These are phyloP conservation scores for Tricholaema leucomelas DNA, from an alignment of 2,113 vertebrate genomes.

Conservation along the genomic window DNA sequence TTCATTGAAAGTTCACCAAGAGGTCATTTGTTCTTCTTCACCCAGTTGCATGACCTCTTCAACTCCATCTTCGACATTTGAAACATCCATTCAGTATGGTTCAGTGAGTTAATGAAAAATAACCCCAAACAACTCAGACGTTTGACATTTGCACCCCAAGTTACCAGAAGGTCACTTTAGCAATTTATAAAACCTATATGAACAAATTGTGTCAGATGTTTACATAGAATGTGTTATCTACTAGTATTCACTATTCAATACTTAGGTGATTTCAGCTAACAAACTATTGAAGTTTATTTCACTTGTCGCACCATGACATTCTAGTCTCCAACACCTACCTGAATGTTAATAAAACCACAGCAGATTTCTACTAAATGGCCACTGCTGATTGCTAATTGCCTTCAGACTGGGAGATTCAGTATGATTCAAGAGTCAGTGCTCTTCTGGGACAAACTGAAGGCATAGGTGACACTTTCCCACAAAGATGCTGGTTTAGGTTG, in stretches of 20 bases:
- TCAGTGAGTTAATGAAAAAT: constrained; percentile 23
- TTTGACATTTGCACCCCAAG: not conserved
- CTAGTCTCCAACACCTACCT: not conserved
- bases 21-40: not conserved
- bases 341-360: not conserved
- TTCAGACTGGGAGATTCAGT: not conserved
- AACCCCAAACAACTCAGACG: not conserved
- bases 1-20: not conserved
- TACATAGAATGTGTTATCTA: not conserved
- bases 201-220: not conserved
- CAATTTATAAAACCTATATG: not conserved
- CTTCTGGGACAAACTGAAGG: not conserved
- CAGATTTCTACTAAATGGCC: not conserved
- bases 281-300: not conserved
- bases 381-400: not conserved
- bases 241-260: not conserved
- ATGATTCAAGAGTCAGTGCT: not conserved
- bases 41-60: not conserved
- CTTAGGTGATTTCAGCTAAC: not conserved
- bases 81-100: constrained; percentile 3
- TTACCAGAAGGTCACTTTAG: not conserved
- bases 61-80: constrained; percentile 10
- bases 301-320: not conserved
- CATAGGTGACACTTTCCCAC: not conserved
- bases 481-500: not conserved